A percentile compares a stretch with the other conserved stretches of the same genome.
Conservation (phyloP, 2,797 vertebrate species). For the Tokudaia tokunoshimensis region DNA sequence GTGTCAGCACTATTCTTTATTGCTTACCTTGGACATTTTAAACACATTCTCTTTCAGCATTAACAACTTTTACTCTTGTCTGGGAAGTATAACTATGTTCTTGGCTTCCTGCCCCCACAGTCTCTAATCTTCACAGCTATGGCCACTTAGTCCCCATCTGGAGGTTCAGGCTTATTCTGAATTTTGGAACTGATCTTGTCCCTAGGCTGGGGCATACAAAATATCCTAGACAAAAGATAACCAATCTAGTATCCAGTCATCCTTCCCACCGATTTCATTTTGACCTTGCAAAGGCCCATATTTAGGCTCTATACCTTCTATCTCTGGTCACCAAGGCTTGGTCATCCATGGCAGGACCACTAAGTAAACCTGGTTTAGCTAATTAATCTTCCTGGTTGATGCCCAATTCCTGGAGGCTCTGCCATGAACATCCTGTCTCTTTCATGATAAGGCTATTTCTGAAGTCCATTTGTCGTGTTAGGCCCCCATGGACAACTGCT, state of each 20-base stretch:
- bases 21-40: constrained; percentile 68
- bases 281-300: constrained; percentile 48
- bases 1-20: constrained; percentile 59
- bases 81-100: constrained; percentile 67
- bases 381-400: neutral
- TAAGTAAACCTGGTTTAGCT: neutral
- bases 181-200: constrained; percentile 72
- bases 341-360: neutral
- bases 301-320: neutral
- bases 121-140: constrained; percentile 74
- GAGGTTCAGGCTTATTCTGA: constrained; percentile 62
- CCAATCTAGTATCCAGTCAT: constrained; percentile 9
- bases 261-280: constrained; percentile 34
- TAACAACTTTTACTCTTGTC: constrained; percentile 70
- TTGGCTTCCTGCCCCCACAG: constrained; percentile 67
- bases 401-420: neutral
- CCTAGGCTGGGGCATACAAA: constrained; percentile 9
- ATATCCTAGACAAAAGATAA: constrained; percentile 65
- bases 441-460: constrained; percentile 18
- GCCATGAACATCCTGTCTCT: neutral
- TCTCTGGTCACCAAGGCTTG: neutral
- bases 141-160: constrained; percentile 76
- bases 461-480: neutral
- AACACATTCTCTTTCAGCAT: constrained; percentile 65
- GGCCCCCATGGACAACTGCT: neutral